Conservation (phyloP, 1,140 invertebrate genomes). For the Zaprionus nigranus region DNA sequence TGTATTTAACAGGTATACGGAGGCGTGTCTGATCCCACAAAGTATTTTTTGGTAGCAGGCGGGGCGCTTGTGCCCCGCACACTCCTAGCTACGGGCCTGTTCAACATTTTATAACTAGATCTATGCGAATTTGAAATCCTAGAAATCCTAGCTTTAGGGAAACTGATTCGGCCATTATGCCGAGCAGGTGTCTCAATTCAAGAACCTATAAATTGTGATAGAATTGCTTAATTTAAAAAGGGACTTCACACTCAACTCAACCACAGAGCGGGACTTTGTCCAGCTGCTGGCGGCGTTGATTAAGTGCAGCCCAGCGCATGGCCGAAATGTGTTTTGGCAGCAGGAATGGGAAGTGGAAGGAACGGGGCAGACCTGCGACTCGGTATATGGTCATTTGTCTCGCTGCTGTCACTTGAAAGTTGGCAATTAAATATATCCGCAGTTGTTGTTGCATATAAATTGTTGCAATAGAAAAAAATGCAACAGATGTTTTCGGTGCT, state of each 20-base stretch:
- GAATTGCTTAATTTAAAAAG: constrained; percentile 33
- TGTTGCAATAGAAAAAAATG: constrained; percentile 70
- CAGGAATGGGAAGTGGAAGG: constrained; percentile 27
- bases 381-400: constrained; percentile 65
- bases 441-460: constrained; percentile 70
- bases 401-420: constrained; percentile 74
- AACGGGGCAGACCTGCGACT: constrained; percentile 20
- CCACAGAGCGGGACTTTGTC: constrained; percentile 33
- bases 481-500: constrained; percentile 73
- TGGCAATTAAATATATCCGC: constrained; percentile 80
- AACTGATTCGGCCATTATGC: not conserved
- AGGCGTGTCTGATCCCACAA: too few relatives aligned
- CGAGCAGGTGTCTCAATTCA: constrained; percentile 32
- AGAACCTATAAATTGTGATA: constrained; percentile 39
- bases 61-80: too few relatives aligned
- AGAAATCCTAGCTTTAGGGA: too few relatives aligned
- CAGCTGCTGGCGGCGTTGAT: constrained; percentile 70
- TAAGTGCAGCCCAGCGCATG: constrained; percentile 57
- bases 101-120: too few relatives aligned
- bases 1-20: too few relatives aligned
- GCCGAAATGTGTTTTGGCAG: constrained; percentile 52
- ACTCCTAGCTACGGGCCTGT: too few relatives aligned
- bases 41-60: too few relatives aligned
- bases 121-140: too few relatives aligned
- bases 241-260: constrained; percentile 15